phyloP scores from a whole-genome alignment of 2,113 vertebrate genomes.

The Dromiciops gliroides region DNA sequence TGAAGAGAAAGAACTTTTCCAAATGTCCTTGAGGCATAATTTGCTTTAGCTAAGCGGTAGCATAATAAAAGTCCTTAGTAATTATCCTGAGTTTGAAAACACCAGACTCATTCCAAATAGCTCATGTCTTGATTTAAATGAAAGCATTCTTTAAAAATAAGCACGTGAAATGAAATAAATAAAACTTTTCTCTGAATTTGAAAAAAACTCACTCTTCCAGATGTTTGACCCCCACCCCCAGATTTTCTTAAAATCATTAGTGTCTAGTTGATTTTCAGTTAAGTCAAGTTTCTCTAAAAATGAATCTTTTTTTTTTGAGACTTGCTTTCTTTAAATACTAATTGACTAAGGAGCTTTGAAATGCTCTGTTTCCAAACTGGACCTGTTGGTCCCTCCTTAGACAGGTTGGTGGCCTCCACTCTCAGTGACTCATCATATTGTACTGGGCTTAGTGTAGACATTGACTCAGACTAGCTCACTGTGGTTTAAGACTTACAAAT shows the following conservation, averaged over 20 bases:
- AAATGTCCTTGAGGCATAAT: neutral
- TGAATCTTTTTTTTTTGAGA: constrained; percentile 18
- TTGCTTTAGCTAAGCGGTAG: neutral
- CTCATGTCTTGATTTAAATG: neutral
- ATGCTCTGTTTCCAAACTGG: neutral
- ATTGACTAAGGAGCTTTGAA: neutral
- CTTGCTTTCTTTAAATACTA: neutral
- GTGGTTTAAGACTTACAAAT: neutral
- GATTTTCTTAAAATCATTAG: neutral
- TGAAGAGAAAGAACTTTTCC: constrained; percentile 23
- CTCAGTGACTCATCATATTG: neutral
- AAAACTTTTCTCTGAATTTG: constrained; percentile 3
- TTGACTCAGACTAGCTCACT: neutral
- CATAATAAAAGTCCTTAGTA: neutral
- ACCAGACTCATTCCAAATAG: neutral
- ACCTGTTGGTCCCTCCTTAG: neutral
- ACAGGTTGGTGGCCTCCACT: neutral
- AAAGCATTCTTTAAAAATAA: constrained; percentile 5
- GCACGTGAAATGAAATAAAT: neutral
- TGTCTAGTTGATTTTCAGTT: constrained; percentile 18
- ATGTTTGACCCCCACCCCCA: neutral
- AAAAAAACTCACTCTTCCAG: constrained; percentile 2
- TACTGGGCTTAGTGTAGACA: neutral
- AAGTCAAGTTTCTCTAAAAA: constrained; percentile 18
- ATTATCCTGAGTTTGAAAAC: neutral